Evolutionary conservation across 2,113 vertebrate genomes (phyloP).

Genomic region (Gopherus flavomarginatus): DNA sequence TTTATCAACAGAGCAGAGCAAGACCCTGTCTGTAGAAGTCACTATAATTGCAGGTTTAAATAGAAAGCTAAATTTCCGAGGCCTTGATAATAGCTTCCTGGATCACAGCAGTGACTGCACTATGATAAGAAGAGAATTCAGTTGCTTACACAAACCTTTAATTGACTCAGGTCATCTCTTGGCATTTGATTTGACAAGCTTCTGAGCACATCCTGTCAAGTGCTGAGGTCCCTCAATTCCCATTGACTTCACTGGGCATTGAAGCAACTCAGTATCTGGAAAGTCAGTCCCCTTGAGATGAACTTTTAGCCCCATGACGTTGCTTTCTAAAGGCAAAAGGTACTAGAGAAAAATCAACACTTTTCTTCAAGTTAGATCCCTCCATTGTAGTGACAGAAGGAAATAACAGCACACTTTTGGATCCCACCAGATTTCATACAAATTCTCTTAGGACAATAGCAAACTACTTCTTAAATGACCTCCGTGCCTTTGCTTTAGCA

Average conservation of each 20-base stretch:
- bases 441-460: neutral
- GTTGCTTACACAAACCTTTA: neutral
- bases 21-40: neutral
- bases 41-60: neutral
- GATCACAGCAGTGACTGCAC: neutral
- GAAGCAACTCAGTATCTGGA: neutral
- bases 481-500: neutral
- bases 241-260: neutral
- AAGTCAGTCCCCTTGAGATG: neutral
- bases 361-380: neutral
- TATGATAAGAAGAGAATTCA: neutral
- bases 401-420: neutral
- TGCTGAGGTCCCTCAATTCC: neutral
- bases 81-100: neutral
- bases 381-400: neutral
- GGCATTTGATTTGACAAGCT: neutral
- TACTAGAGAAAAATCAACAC: accelerated
- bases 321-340: neutral
- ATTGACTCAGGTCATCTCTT: neutral
- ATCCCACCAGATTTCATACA: neutral
- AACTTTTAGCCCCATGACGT: neutral
- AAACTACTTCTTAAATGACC: neutral
- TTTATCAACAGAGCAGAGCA: neutral
- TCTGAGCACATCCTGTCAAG: neutral
- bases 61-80: neutral